These are phyloP conservation scores for Psittacula derbiana DNA, from an alignment of 2,797 vertebrate species.

Conservation along the genomic window DNA sequence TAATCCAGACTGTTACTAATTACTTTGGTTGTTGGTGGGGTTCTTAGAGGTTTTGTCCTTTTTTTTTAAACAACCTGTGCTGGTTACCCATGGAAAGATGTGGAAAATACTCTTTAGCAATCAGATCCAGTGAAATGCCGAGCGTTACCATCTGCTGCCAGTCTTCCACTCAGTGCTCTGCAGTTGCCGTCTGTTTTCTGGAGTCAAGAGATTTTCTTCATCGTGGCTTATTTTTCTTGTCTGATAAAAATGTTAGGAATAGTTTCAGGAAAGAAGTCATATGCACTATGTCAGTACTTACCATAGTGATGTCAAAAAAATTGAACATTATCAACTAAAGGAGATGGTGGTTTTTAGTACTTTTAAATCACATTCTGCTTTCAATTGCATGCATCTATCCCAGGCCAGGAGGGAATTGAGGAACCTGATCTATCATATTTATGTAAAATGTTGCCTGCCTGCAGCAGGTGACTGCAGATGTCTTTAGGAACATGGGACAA, in stretches of 20 bases:
- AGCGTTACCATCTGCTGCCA: neutral
- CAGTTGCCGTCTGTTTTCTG: neutral
- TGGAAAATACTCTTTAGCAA: neutral
- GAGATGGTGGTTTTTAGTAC: neutral
- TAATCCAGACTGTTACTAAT: neutral
- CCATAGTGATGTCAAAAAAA: slow-evolving; percentile 4
- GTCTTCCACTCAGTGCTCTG: neutral
- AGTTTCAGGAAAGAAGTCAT: neutral
- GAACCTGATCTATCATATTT: neutral
- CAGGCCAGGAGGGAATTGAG: neutral
- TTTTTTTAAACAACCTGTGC: neutral
- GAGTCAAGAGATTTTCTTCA: neutral
- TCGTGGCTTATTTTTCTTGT: slow-evolving; percentile 19
- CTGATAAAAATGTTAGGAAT: slow-evolving; percentile 40
- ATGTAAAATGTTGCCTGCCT: neutral
- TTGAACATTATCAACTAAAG: neutral
- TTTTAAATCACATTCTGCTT: neutral
- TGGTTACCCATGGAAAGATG: neutral
- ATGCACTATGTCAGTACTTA: neutral
- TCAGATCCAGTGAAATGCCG: neutral
- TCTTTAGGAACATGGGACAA: neutral
- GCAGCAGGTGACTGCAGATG: neutral
- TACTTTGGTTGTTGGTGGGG: neutral
- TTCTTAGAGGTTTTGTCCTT: neutral
- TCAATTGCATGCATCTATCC: neutral